Percentiles rank a stretch among this genome's conserved stretches.
These are phyloP conservation scores for Butorides virescens DNA, from an alignment of 2,113 vertebrate genomes.

Conservation along the genomic window DNA sequence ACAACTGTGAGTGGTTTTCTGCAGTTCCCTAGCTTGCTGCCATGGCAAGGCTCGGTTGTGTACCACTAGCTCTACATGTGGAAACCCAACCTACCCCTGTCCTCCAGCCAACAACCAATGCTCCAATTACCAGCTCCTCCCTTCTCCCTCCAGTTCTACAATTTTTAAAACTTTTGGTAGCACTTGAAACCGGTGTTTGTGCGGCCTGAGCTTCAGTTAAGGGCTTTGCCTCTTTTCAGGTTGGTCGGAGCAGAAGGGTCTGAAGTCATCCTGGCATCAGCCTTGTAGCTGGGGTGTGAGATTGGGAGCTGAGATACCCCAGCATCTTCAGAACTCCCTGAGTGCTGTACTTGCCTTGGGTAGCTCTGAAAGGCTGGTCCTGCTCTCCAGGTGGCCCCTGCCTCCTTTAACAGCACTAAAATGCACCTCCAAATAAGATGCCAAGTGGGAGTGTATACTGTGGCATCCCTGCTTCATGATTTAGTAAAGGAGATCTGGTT, in stretches of 20 bases:
- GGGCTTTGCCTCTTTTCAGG: not conserved
- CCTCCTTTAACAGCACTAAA: not conserved
- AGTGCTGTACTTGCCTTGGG: not conserved
- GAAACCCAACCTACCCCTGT: not conserved
- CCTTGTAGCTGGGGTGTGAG: not conserved
- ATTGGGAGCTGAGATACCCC: not conserved
- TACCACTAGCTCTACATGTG: fast-evolving
- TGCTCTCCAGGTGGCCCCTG: not conserved
- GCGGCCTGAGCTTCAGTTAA: not conserved
- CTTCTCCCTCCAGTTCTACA: fast-evolving
- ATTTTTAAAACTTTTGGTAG: not conserved
- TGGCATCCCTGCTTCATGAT: not conserved
- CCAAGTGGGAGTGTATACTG: fast-evolving
- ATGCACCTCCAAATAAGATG: not conserved
- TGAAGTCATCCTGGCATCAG: not conserved
- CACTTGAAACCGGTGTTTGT: not conserved
- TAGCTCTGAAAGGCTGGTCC: not conserved
- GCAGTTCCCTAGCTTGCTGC: not conserved
- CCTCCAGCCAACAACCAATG: not conserved
- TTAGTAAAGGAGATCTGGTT: not conserved
- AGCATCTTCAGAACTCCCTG: not conserved
- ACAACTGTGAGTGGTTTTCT: constrained; percentile 76
- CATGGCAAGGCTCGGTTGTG: fast-evolving
- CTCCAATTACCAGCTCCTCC: not conserved
- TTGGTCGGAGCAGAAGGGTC: not conserved